phyloP scores from a whole-genome alignment of 2,888 invertebrate genomes.

The Taphrorychus bicolor region DNA sequence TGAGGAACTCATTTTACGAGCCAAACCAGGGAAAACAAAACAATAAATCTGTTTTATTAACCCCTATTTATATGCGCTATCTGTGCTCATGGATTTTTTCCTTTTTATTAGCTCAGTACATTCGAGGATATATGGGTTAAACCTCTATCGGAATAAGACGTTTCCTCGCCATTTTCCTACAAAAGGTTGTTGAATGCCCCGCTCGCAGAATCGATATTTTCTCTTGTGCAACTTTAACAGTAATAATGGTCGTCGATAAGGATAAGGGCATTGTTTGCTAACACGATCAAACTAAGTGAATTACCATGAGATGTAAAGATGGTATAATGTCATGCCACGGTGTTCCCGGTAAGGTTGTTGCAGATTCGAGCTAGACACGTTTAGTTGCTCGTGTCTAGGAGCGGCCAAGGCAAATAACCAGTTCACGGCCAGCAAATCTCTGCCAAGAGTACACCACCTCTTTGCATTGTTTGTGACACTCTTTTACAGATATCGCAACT shows the following conservation, averaged over 20 bases:
- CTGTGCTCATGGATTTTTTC: conserved; percentile 32
- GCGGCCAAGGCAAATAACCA: conserved; percentile 7
- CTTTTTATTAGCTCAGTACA: conserved; percentile 29
- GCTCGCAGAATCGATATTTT: no score
- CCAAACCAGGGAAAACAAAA: conserved; percentile 34
- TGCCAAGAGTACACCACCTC: conserved; percentile 1
- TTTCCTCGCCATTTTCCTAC: conserved; percentile 5
- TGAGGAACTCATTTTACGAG: conserved; percentile 38
- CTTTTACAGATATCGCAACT: neutral
- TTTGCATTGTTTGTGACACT: neutral
- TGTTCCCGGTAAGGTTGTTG: neutral
- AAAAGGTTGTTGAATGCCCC: neutral
- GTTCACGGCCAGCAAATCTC: conserved; percentile 15
- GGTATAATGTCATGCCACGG: conserved; percentile 4
- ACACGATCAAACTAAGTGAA: neutral
- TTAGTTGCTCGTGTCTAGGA: conserved; percentile 9
- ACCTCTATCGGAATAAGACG: conserved; percentile 8
- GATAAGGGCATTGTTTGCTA: conserved; percentile 7
- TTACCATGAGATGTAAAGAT: conserved; percentile 3
- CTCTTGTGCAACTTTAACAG: no score
- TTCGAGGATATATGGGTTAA: conserved; percentile 4
- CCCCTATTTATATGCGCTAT: conserved; percentile 42
- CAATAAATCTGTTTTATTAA: conserved; percentile 42
- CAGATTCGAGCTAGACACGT: conserved; percentile 4
- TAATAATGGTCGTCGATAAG: no score